These are phyloP conservation scores for Macroramphosus scolopax DNA, from an alignment of 2,797 vertebrate genomes.

Conservation along the genomic window DNA sequence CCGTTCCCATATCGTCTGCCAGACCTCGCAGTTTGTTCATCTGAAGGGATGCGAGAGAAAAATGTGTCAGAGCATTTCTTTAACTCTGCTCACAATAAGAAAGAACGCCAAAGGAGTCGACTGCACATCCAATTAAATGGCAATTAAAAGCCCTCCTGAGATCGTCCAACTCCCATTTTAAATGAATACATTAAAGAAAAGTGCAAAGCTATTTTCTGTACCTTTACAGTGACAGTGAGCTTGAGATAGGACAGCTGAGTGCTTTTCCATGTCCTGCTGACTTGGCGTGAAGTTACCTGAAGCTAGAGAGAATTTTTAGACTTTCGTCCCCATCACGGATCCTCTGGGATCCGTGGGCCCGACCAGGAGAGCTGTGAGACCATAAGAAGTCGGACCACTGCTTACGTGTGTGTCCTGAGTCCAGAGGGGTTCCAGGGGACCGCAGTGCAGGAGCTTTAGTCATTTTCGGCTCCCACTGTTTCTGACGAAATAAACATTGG, in stretches of 20 bases:
- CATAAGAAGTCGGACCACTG: constrained; percentile 36
- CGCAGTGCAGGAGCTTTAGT: too few species aligned
- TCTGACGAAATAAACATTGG: neutral
- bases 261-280: constrained; percentile 65
- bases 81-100: constrained; percentile 5
- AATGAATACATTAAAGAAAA: too few species aligned
- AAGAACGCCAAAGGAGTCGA: too few species aligned
- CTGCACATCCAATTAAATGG: too few species aligned
- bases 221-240: too few species aligned
- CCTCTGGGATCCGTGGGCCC: constrained; percentile 19
- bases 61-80: constrained; percentile 2
- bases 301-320: constrained; percentile 48
- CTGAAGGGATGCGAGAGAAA: constrained; percentile 9
- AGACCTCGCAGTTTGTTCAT: constrained; percentile 47
- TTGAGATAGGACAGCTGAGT: constrained; percentile 42
- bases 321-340: constrained; percentile 19
- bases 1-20: constrained; percentile 47
- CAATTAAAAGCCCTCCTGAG: too few species aligned
- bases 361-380: constrained; percentile 21
- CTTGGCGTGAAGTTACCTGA: constrained; percentile 46
- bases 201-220: too few species aligned
- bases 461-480: constrained; percentile 5
- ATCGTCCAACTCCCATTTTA: too few species aligned
- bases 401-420: constrained; percentile 1
- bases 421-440: constrained; percentile 14